Evolutionary conservation across 2,797 vertebrate species (phyloP), one percentile per base, ranked within the genome.

Genomic region (Melanotaenia maccullochi): DNA sequence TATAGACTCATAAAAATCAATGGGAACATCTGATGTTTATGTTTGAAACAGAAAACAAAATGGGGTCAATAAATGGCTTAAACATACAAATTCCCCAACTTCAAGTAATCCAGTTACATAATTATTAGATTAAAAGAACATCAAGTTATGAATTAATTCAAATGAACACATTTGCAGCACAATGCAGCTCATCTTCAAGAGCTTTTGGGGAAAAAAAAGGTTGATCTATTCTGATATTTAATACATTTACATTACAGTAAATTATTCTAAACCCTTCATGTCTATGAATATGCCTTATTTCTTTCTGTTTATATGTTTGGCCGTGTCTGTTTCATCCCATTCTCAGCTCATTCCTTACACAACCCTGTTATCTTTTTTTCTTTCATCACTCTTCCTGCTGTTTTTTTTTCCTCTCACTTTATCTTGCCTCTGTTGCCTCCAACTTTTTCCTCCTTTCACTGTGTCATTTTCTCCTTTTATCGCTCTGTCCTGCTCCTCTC

Each of bases 271-370:
- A 25, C 52, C 63, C 14, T 24, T 35, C 7, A 14, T 68, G 63
- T 56, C 44, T 78, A 47, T 78, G 60, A 81, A 71, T 82, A 70
- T 70, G 52, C 49, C 42, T 75, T 75, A 79, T 82, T 79, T 82
- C 62, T 70, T 67, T 75, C 66, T 73, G 72, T 90, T 88, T 83
- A 87, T 83, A 82, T 84, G 76, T 81, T 74, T 80, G 66, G 78
- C 63, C 82, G 74, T 63, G 55, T 75, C 72, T 82, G 75, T 79
- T 76, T 85, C 76, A 84, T 73, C 73, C 70, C 64, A 81, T 65
- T 66, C 73, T 82, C 83, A 72, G 74, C 60, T 79, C 69, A 59
- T 83, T 84, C 76, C 60, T 75, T 71, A 81, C 76, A 86, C 11
- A 82, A 75, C 60, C 66, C 71, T 76, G 65, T 79, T 85, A 86